These are phyloP conservation scores for Vicugna pacos DNA, from an alignment of 2,113 vertebrate species.

Conservation along the genomic window DNA sequence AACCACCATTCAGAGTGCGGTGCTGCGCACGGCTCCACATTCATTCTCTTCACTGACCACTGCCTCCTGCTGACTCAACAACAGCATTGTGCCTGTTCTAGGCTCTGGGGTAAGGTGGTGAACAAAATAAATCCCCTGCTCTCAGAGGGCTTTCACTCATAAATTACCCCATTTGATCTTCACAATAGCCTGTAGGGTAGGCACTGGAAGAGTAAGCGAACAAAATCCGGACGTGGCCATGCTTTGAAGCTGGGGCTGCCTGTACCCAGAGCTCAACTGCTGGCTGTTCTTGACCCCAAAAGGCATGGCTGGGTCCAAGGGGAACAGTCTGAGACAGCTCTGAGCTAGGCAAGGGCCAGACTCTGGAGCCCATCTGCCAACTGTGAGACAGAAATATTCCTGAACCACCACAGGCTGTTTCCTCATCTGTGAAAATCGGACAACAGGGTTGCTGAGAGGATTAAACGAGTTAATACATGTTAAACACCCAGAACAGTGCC, in stretches of 20 bases:
- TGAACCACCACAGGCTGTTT: background rate
- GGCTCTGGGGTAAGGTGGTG: background rate
- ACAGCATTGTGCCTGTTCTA: background rate
- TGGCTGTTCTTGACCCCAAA: background rate
- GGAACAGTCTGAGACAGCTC: background rate
- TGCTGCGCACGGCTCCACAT: fast-evolving
- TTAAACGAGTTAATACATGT: background rate
- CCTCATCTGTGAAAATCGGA: background rate
- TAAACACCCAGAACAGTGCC: background rate
- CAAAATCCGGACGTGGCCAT: background rate
- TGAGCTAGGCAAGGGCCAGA: background rate
- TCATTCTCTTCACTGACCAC: too few relatives aligned
- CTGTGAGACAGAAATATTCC: background rate
- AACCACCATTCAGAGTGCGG: background rate
- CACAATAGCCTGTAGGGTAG: background rate
- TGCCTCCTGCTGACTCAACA: background rate
- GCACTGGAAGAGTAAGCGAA: background rate
- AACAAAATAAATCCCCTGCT: background rate
- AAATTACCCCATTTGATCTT: background rate
- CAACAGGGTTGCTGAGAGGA: background rate
- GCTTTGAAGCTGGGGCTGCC: background rate
- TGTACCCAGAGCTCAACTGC: background rate
- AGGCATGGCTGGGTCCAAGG: background rate
- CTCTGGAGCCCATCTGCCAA: background rate
- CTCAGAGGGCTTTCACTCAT: background rate